These are phyloP conservation scores for Jaculus jaculus DNA, from an alignment of 2,113 vertebrate species.

Conservation along the genomic window DNA sequence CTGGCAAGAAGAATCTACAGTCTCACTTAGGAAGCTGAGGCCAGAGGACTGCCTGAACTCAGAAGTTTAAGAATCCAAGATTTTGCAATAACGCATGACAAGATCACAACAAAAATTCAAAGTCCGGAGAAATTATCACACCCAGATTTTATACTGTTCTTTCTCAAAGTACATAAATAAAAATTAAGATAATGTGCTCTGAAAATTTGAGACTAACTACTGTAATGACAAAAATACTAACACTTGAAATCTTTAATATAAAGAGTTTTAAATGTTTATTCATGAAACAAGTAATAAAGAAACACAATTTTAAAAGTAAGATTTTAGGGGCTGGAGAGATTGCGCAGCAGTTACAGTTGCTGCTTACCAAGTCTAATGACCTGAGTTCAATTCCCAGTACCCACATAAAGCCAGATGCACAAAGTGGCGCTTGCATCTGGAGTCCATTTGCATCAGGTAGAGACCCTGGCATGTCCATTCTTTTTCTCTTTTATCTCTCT, in stretches of 20 bases:
- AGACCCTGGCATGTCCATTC: too few relatives aligned
- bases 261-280: neutral
- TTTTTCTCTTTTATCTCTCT: too few relatives aligned
- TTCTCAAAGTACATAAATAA: constrained; percentile 1
- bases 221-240: neutral
- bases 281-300: neutral
- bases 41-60: neutral
- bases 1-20: neutral
- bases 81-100: neutral
- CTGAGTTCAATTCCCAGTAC: too few relatives aligned
- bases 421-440: too few relatives aligned
- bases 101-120: neutral
- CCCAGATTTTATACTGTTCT: neutral
- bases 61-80: neutral
- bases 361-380: too few relatives aligned
- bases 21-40: neutral
- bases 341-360: too few relatives aligned
- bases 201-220: neutral
- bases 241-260: constrained; percentile 17
- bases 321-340: neutral
- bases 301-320: constrained; percentile 2
- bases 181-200: constrained; percentile 23
- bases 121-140: neutral
- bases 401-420: too few relatives aligned
- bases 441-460: too few relatives aligned